Percentiles rank a stretch among this genome's conserved stretches.
Conservation (phyloP, 2,797 vertebrate species). For the Enteromius mattozi region DNA sequence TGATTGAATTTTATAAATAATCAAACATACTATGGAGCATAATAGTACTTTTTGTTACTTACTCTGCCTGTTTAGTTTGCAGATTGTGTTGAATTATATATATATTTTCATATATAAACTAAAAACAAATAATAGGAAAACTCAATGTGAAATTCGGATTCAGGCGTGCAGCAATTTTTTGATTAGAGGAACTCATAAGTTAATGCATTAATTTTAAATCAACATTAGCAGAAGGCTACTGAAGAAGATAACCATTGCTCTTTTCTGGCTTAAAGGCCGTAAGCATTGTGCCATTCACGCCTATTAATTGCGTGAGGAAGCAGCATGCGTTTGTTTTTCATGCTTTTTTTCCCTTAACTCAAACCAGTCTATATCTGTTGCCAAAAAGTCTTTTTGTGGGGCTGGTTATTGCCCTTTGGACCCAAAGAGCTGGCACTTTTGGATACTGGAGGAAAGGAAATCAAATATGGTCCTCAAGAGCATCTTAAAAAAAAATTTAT, state of each 20-base stretch:
- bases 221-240: background rate
- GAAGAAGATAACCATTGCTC: background rate
- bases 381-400: constrained; percentile 55
- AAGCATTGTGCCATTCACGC: constrained; percentile 61
- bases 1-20: background rate
- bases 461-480: constrained; percentile 77
- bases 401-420: constrained; percentile 70
- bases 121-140: background rate
- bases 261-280: constrained; percentile 44
- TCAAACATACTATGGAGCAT: background rate
- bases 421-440: constrained; percentile 68
- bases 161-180: background rate
- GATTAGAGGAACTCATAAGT: background rate
- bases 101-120: background rate
- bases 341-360: constrained; percentile 72
- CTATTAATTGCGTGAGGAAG: constrained; percentile 66
- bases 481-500: constrained; percentile 77
- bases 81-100: background rate
- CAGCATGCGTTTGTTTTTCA: constrained; percentile 72
- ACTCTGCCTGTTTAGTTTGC: background rate
- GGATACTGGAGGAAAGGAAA: constrained; percentile 75
- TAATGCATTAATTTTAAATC: constrained; percentile 8
- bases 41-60: background rate
- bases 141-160: constrained; percentile 2
- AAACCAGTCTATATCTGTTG: constrained; percentile 73